Evolutionary conservation across 2,888 invertebrate genomes (phyloP), one percentile per base, ranked within the genome.

Genomic region (Rotaria macrura): DNA sequence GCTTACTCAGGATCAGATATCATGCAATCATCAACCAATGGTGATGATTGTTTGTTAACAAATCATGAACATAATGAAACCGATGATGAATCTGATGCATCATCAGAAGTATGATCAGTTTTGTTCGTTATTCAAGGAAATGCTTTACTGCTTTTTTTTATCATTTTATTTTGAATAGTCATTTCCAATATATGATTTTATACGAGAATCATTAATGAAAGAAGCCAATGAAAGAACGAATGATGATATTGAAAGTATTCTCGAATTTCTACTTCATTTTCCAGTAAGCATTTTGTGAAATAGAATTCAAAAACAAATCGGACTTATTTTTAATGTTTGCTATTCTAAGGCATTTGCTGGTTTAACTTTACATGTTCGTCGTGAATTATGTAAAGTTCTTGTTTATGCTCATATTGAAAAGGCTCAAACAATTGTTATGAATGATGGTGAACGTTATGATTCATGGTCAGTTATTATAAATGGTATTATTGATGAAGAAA

Each of bases 381-480:
- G 96, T 88, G 96, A 96, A 85, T 93, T 99, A 85, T 98, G 98
- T 92, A 89, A 89, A 20, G 90, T 90, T 38, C 99, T 99, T 98
- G 97, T 98, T 49, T 98, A 98, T 92, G 99, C 98, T 3, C 96
- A 97, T 1, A 98, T 99, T 47, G 97, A 97, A 90, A 96, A 96
- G 90, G 95, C 96, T 57, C 96, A 96, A 43, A 98, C 97, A 54
- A 93, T 96, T 87, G 97, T 99, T 10, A 95, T 99, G 94, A 96
- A 96, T 90, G 95, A 99, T 92, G 96, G 96, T n/a, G 98, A 99
- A 92, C 96, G 97, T 92, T 93, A 99, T 89, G 99, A 99, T 92
- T 97, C 97, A 47, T 98, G 98, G 98, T 96, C 96, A 86, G 98
- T 99, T 85, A 94, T 99, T 87, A 96, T 99, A 87, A 98, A 99